Conservation (phyloP, 2,888 invertebrate species). For the Norana najaformis region DNA sequence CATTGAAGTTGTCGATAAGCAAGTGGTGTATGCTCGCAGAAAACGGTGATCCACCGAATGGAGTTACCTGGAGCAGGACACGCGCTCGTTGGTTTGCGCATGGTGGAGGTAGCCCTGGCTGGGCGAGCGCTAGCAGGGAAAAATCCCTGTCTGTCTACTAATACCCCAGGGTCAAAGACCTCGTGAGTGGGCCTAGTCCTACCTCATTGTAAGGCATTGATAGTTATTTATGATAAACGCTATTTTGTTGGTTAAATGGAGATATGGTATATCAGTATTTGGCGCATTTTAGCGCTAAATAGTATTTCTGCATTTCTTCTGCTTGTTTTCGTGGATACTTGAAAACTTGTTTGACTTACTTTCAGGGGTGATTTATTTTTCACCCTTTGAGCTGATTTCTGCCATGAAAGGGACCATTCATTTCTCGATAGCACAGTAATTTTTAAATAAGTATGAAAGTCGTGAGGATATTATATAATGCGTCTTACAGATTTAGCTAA, state of each 20-base stretch:
- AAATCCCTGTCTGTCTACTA: not conserved
- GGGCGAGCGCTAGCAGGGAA: not conserved
- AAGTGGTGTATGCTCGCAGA: not conserved
- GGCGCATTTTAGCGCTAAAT: not conserved
- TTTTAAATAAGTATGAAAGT: constrained; percentile 13
- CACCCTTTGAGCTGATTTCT: not conserved
- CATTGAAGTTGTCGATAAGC: too few species aligned
- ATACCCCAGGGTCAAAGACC: not conserved
- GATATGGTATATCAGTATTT: too few species aligned
- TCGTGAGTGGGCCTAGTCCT: too few species aligned
- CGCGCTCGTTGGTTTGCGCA: not conserved
- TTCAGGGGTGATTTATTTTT: not conserved
- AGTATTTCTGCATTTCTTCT: not conserved
- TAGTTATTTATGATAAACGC: not conserved
- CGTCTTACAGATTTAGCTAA: not conserved
- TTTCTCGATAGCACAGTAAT: not conserved
- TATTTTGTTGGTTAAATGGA: not conserved
- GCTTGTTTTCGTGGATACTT: not conserved
- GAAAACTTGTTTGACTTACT: not conserved
- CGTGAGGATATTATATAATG: not conserved
- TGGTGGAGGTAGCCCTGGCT: not conserved
- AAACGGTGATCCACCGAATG: not conserved
- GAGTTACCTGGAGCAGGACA: too few species aligned
- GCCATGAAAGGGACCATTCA: not conserved
- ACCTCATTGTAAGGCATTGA: not conserved